phyloP scores from a whole-genome alignment of 2,113 vertebrate genomes.

The Mystacornis crossleyi region DNA sequence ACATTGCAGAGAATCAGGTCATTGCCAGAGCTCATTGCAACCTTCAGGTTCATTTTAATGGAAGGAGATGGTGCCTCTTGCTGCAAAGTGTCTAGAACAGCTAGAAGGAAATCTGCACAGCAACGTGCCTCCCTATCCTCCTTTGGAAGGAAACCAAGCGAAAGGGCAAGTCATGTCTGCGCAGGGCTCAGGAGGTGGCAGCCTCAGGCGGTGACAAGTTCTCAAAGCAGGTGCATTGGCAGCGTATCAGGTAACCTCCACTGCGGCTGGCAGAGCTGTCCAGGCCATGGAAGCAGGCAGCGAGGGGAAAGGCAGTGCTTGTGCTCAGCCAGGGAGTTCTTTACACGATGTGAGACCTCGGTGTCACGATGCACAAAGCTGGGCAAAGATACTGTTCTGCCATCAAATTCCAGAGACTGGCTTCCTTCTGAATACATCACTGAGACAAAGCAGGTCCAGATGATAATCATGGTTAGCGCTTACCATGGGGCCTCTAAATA shows the following conservation, averaged over 20 bases:
- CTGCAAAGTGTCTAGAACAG: not conserved
- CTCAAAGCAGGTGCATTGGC: not conserved
- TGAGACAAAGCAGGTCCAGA: not conserved
- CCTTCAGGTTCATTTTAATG: not conserved
- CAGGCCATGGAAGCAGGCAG: not conserved
- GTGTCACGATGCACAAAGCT: not conserved
- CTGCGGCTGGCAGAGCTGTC: not conserved
- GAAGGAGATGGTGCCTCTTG: not conserved
- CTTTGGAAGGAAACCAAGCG: not conserved
- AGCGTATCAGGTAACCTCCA: not conserved
- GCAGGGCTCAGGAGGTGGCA: not conserved
- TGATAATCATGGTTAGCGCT: not conserved
- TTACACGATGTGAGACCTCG: fast-evolving
- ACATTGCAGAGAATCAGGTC: not conserved
- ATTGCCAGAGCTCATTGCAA: not conserved
- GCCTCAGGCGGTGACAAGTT: not conserved
- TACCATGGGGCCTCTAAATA: not conserved
- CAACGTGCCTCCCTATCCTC: not conserved
- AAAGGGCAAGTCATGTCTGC: not conserved
- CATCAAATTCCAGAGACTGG: not conserved
- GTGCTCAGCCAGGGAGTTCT: not conserved
- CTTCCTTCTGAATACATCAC: not conserved
- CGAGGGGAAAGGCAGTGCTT: not conserved
- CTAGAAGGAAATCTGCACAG: not conserved
- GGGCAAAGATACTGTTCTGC: not conserved